A percentile compares a stretch with the other conserved stretches of the same genome.
Evolutionary conservation across 1,140 invertebrate genomes (phyloP).

Genomic region (Eumaeus atala): DNA sequence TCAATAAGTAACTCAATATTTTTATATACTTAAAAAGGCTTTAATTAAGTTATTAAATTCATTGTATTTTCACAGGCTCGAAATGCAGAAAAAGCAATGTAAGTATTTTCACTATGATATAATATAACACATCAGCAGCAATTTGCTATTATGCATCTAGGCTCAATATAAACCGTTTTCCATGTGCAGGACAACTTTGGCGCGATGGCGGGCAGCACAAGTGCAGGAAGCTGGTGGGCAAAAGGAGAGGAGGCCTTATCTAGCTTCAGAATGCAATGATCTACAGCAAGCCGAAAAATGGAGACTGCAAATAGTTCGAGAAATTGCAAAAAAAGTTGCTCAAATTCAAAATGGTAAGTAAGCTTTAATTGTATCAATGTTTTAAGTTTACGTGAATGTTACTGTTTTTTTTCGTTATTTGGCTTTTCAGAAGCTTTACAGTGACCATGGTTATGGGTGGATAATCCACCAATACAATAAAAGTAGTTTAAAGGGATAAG

Average conservation of each 20-base stretch:
- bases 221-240: constrained; percentile 85
- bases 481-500: no score
- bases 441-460: no score
- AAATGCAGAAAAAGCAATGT: constrained; percentile 91
- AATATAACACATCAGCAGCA: neutral
- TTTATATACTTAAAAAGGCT: no score
- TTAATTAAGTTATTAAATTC: neutral
- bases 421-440: no score
- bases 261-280: constrained; percentile 95
- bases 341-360: constrained; percentile 95
- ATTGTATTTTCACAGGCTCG: constrained; percentile 76
- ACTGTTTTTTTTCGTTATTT: no score
- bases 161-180: no score
- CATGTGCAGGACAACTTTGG: constrained; percentile 89
- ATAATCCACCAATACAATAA: no score
- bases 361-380: no score
- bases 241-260: constrained; percentile 90
- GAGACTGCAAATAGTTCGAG: constrained; percentile 95
- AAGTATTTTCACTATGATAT: constrained; percentile 63
- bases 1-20: no score
- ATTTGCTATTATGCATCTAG: no score
- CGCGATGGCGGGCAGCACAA: constrained; percentile 95
- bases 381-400: no score
- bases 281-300: constrained; percentile 95
- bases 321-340: constrained; percentile 98